Evolutionary conservation across 2,113 vertebrate species (phyloP).

Genomic region (Microtus ochrogaster): DNA sequence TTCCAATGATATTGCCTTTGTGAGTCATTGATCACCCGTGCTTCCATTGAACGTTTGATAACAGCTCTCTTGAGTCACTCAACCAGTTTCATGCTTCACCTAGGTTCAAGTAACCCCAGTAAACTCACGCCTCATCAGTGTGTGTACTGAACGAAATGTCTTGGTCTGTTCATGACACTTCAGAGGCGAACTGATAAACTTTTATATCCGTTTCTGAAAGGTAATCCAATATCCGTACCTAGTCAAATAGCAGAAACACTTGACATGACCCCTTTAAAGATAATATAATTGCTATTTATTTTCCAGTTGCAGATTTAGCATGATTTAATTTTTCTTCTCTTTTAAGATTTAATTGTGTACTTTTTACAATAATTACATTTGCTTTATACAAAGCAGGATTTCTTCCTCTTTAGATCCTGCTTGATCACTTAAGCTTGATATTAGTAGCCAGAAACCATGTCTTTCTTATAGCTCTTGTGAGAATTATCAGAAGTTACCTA

Average conservation of each 20-base stretch:
- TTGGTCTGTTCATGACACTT: background rate
- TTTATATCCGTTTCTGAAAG: background rate
- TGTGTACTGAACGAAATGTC: background rate
- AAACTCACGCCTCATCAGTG: background rate
- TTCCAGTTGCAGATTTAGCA: background rate
- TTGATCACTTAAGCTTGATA: background rate
- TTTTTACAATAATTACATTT: background rate
- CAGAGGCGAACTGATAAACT: background rate
- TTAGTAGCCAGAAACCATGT: background rate
- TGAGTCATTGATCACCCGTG: background rate
- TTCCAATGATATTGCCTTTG: background rate
- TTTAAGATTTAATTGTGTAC: background rate
- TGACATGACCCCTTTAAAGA: background rate
- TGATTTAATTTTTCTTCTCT: background rate
- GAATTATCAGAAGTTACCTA: background rate
- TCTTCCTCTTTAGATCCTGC: background rate
- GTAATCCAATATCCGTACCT: background rate
- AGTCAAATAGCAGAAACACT: background rate
- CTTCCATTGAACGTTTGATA: background rate
- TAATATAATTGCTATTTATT: background rate
- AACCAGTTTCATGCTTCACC: background rate
- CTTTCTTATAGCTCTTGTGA: background rate
- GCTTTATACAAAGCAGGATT: background rate
- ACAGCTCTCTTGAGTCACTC: background rate
- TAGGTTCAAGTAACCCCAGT: background rate